phyloP scores from a whole-genome alignment of 2,888 invertebrate genomes.

The Tholera decimalis region DNA sequence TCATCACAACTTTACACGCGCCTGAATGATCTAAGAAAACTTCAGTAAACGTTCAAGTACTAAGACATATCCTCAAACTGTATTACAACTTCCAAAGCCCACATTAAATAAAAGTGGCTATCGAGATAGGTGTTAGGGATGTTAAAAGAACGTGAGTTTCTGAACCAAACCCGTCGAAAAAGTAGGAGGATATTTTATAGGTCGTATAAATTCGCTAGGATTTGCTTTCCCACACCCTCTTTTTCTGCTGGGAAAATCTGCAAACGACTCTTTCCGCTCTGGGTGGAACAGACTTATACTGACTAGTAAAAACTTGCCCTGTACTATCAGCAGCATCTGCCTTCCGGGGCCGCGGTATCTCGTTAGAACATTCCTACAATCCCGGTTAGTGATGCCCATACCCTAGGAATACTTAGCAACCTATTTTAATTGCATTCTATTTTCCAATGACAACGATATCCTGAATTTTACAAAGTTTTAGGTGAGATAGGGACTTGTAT shows the following conservation, averaged over 20 bases:
- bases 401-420: conserved; percentile 21
- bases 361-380: no score
- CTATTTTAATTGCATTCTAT: conserved; percentile 38
- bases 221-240: no score
- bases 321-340: no score
- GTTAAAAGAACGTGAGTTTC: conserved; percentile 34
- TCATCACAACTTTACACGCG: conserved; percentile 11
- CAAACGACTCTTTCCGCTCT: no score
- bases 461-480: conserved; percentile 4
- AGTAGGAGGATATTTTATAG: conserved; percentile 34
- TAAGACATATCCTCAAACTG: conserved; percentile 19
- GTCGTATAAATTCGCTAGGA: conserved; percentile 62
- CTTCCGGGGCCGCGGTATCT: no score
- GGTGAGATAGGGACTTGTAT: no score
- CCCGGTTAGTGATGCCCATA: no score
- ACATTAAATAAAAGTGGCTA: conserved; percentile 52
- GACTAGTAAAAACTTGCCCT: no score
- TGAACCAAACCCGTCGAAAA: conserved; percentile 18
- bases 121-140: conserved; percentile 48
- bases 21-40: not conserved
- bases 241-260: no score
- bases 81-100: conserved; percentile 25
- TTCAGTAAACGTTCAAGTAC: conserved; percentile 16
- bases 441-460: conserved; percentile 9
- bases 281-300: no score